Percentiles rank a stretch among this genome's conserved stretches.
Evolutionary conservation across 2,113 vertebrate species (phyloP).

Genomic region (Microcebus murinus): DNA sequence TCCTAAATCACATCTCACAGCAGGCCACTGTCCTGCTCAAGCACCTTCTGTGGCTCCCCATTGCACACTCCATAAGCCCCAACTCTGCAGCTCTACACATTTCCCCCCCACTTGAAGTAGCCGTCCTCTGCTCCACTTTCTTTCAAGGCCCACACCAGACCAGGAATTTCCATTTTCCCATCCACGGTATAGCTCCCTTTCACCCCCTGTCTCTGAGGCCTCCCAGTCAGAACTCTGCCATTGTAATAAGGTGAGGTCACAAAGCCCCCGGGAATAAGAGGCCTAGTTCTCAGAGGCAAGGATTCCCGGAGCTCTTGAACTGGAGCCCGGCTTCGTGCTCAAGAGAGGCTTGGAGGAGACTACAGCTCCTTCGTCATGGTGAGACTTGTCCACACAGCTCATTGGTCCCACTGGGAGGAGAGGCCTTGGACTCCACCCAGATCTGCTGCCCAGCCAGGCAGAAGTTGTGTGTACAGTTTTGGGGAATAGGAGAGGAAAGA

Average conservation of each 20-base stretch:
- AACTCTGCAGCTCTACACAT: background rate
- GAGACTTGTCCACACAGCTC: background rate
- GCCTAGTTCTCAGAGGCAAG: background rate
- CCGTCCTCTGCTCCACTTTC: background rate
- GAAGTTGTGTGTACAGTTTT: background rate
- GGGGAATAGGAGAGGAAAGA: background rate
- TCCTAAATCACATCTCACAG: background rate
- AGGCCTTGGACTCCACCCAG: background rate
- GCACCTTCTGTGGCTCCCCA: background rate
- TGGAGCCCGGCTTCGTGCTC: background rate
- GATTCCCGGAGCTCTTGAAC: background rate
- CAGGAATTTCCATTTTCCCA: background rate
- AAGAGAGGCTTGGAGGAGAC: background rate
- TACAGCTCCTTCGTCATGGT: conserved; percentile 23
- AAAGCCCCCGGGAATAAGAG: background rate
- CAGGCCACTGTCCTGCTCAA: background rate
- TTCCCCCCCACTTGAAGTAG: background rate
- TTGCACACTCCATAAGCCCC: background rate
- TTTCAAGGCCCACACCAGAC: background rate
- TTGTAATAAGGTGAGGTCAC: conserved; percentile 56
- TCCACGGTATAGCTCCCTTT: background rate
- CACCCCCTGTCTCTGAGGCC: background rate
- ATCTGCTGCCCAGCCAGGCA: background rate
- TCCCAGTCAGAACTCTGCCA: conserved; percentile 39
- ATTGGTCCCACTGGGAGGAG: background rate